Conservation (phyloP, 2,797 vertebrate species). For the Parambassis ranga region DNA sequence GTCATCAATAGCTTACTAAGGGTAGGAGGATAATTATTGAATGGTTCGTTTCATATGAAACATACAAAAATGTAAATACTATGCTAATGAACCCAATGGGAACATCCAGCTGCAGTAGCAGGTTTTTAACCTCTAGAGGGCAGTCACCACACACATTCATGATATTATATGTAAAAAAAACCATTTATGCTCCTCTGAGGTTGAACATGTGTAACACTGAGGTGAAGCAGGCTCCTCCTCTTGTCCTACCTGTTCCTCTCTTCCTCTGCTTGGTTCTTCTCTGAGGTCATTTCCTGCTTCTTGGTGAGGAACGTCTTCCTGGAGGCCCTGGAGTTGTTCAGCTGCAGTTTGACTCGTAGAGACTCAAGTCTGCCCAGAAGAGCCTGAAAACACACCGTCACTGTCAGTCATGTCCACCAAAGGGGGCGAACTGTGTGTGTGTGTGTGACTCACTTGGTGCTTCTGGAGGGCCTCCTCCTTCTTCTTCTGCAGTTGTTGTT, state of each 20-base stretch:
- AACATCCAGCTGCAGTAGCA: too few relatives aligned
- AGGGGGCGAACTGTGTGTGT: not conserved
- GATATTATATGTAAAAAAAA: too few relatives aligned
- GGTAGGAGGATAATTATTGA: too few relatives aligned
- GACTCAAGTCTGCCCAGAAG: slow-evolving; percentile 70
- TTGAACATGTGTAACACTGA: too few relatives aligned
- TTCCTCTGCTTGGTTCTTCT: slow-evolving; percentile 57
- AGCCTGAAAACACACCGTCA: slow-evolving; percentile 25
- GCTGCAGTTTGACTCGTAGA: slow-evolving; percentile 70
- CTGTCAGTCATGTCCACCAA: not conserved
- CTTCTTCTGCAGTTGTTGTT: slow-evolving; percentile 46
- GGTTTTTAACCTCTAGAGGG: too few relatives aligned
- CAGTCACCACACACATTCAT: too few relatives aligned
- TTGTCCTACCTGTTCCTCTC: slow-evolving; percentile 54
- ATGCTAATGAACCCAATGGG: too few relatives aligned
- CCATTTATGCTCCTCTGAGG: too few relatives aligned
- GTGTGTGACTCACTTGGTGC: slow-evolving; percentile 46
- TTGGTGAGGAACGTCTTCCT: slow-evolving; percentile 71
- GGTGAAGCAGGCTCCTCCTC: too few relatives aligned
- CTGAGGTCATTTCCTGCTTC: slow-evolving; percentile 62
- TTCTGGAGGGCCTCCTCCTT: slow-evolving; percentile 45
- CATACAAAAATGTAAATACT: too few relatives aligned
- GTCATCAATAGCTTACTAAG: too few relatives aligned
- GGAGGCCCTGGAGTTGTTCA: slow-evolving; percentile 69
- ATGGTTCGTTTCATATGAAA: too few relatives aligned